Evolutionary conservation across 23 tunicate genomes (phyloP).

Genomic region (Diplosoma virens): DNA sequence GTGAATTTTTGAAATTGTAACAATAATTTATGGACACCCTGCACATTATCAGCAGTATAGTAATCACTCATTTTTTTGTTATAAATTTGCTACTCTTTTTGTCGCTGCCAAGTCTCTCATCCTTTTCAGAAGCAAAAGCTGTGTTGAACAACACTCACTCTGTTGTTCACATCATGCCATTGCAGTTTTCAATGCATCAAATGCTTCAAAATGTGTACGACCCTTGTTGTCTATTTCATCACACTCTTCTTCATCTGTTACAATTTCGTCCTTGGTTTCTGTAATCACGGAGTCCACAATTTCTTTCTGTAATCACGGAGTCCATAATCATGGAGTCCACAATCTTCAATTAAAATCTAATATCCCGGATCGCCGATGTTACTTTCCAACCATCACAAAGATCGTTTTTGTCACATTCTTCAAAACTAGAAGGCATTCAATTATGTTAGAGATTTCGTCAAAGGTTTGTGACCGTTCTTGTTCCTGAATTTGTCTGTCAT

Average conservation of each 20-base stretch:
- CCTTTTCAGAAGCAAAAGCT: conserved; percentile 18
- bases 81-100: conserved; percentile 18
- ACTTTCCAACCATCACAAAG: neutral
- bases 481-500: neutral
- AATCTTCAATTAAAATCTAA: neutral
- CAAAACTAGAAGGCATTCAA: neutral
- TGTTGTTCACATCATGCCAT: conserved; percentile 30
- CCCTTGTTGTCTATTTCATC: conserved; percentile 24
- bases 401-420: neutral
- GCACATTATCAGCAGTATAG: conserved; percentile 26
- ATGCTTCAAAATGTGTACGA: conserved; percentile 21
- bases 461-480: neutral
- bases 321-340: neutral
- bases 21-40: too few relatives aligned
- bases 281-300: conserved; percentile 20
- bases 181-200: conserved; percentile 25
- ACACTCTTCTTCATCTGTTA: conserved; percentile 31
- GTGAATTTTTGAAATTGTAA: too few relatives aligned
- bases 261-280: conserved; percentile 14
- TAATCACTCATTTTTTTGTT: conserved; percentile 25
- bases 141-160: conserved; percentile 27
- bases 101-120: conserved; percentile 27
- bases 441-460: neutral
- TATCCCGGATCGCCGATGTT: neutral
- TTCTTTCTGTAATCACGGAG: too few relatives aligned